Conservation (phyloP, 2,888 invertebrate genomes). For the Epsilonema sp. region DNA sequence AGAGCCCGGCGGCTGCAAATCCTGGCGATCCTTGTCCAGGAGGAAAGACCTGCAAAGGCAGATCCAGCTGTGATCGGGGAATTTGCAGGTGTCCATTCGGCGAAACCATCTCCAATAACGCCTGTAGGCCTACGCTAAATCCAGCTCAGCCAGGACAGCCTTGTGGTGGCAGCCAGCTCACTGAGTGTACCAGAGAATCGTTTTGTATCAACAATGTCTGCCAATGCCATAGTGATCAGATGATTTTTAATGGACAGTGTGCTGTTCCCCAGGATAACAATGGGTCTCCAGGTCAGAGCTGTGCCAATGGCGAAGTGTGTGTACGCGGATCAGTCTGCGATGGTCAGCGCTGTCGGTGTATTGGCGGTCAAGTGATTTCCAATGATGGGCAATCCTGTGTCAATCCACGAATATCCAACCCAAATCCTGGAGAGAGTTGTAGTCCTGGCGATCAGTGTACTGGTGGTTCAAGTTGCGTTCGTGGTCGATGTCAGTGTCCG, state of each 20-base stretch:
- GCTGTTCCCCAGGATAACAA: background rate
- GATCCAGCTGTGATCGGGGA: background rate
- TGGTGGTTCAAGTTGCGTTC: constrained; percentile 6
- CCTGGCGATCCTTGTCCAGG: background rate
- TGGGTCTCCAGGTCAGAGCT: constrained; percentile 4
- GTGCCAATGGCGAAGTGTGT: constrained; percentile 6
- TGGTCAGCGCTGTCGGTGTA: constrained; percentile 11
- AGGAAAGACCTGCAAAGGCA: background rate
- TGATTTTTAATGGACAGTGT: background rate
- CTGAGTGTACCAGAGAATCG: background rate
- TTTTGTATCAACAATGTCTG: background rate
- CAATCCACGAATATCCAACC: background rate
- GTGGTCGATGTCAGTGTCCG: constrained; percentile 2
- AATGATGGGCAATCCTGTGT: background rate
- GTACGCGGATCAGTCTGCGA: constrained; percentile 5
- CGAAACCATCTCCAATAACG: background rate
- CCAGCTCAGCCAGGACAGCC: background rate
- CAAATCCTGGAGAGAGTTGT: constrained; percentile 8
- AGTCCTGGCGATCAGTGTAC: constrained; percentile 1
- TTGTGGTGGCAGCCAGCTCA: background rate
- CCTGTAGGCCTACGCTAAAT: background rate
- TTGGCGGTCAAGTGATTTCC: background rate
- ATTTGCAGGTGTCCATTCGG: constrained; percentile 1
- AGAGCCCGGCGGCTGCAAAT: too few species aligned
- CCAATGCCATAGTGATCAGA: background rate